A percentile compares a stretch with the other conserved stretches of the same genome.
These are phyloP conservation scores for Psettodes erumei DNA, from an alignment of 2,113 vertebrate species.

Conservation along the genomic window DNA sequence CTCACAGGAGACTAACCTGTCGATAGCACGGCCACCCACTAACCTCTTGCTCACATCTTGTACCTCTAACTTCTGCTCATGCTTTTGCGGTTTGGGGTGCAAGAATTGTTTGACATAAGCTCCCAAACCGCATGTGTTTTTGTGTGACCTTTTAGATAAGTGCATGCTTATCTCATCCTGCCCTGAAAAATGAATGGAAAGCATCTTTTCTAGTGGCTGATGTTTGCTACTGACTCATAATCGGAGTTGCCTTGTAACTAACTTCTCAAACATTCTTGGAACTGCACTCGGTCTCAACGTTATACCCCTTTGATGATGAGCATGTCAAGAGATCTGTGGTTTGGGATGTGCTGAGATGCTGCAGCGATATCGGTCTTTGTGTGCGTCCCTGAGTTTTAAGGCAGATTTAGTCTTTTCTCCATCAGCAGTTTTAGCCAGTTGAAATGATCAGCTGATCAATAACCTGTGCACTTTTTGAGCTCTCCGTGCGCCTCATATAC, in stretches of 20 bases:
- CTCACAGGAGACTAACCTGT: neutral
- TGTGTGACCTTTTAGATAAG: neutral
- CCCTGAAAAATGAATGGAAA: constrained; percentile 9
- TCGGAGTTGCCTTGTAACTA: constrained; percentile 20
- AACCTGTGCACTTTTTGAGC: neutral
- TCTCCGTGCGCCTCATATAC: too few species aligned
- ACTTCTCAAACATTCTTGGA: constrained; percentile 10
- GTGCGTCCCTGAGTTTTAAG: neutral
- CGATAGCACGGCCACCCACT: neutral
- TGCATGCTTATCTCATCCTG: constrained; percentile 17
- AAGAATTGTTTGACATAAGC: constrained; percentile 1
- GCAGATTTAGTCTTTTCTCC: neutral
- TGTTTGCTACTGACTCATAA: constrained; percentile 17
- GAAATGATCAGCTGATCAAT: neutral
- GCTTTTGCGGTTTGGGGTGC: constrained; percentile 1
- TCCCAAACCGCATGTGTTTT: constrained; percentile 9
- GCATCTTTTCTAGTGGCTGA: constrained; percentile 9
- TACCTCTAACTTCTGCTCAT: neutral
- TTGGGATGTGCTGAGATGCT: neutral
- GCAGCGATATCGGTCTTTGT: neutral
- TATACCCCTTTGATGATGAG: neutral
- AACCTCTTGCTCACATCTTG: neutral
- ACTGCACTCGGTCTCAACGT: constrained; percentile 31
- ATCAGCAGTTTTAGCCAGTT: neutral
- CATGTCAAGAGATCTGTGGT: neutral